A percentile compares a stretch with the other conserved stretches of the same genome.
Conservation (phyloP, 2,797 vertebrate species). For the Sebastes flavidus region DNA sequence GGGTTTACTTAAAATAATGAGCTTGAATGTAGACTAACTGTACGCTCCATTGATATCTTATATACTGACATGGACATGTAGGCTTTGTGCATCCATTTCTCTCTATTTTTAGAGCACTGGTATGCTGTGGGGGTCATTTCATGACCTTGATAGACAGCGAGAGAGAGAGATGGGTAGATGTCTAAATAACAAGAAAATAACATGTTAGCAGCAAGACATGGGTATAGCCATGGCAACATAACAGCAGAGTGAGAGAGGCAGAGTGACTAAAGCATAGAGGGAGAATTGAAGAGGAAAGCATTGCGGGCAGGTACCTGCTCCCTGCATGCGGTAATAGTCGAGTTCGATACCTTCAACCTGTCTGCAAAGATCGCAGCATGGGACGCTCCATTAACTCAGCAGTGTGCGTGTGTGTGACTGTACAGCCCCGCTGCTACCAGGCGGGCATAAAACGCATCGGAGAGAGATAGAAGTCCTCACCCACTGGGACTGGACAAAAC, state of each 20-base stretch:
- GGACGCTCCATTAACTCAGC: slow-evolving; percentile 72
- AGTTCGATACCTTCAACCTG: slow-evolving; percentile 65
- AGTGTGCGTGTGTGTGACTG: slow-evolving; percentile 50
- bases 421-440: slow-evolving; percentile 65
- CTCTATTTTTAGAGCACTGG: background rate
- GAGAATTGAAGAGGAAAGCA: background rate
- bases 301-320: slow-evolving; percentile 26
- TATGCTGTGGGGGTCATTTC: background rate
- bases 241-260: background rate
- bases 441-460: slow-evolving; percentile 46
- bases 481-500: slow-evolving; percentile 42
- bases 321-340: slow-evolving; percentile 28
- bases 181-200: slow-evolving; percentile 6
- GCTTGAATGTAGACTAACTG: background rate
- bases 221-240: slow-evolving; percentile 17
- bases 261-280: background rate
- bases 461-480: slow-evolving; percentile 22
- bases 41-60: background rate
- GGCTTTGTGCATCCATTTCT: background rate
- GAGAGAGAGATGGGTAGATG: background rate
- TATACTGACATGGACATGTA: background rate
- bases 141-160: background rate
- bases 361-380: slow-evolving; percentile 59
- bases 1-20: background rate
- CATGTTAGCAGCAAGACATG: slow-evolving; percentile 2